Percentiles rank a stretch among this genome's conserved stretches.
phyloP scores from a whole-genome alignment of 2,888 invertebrate genomes.

The Conus canariensis region DNA sequence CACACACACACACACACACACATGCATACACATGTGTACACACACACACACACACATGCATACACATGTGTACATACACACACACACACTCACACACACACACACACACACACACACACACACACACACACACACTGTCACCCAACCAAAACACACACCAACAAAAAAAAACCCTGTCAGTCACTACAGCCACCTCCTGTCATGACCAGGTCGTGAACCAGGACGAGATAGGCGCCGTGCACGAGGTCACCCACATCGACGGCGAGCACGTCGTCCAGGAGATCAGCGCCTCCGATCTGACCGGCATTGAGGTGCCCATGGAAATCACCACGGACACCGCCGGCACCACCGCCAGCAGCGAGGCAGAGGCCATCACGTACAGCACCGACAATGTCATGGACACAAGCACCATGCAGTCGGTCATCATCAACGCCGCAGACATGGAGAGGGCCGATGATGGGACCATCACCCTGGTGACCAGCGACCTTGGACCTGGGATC shows the following conservation, averaged over 20 bases:
- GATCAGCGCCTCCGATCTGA: neutral
- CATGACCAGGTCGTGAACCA: constrained; percentile 65
- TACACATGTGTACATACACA: too few species aligned
- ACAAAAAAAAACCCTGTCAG: too few species aligned
- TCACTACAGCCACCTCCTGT: neutral
- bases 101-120: too few species aligned
- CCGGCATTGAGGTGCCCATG: constrained; percentile 25
- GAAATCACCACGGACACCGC: neutral
- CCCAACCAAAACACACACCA: neutral
- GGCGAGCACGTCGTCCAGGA: constrained; percentile 33
- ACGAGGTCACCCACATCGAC: constrained; percentile 52
- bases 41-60: too few species aligned
- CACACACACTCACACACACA: too few species aligned
- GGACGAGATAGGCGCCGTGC: constrained; percentile 54
- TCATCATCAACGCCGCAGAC: neutral
- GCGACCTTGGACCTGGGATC: neutral
- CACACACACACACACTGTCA: neutral
- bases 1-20: too few species aligned
- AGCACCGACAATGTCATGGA: neutral
- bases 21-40: too few species aligned
- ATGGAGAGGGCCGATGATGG: neutral
- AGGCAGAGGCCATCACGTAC: neutral
- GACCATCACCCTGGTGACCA: constrained; percentile 27
- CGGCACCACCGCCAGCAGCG: neutral
- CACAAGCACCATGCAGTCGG: neutral